Base-by-base conservation (phyloP, 2,888 invertebrate genomes). In the Drosophila recens region DNA sequence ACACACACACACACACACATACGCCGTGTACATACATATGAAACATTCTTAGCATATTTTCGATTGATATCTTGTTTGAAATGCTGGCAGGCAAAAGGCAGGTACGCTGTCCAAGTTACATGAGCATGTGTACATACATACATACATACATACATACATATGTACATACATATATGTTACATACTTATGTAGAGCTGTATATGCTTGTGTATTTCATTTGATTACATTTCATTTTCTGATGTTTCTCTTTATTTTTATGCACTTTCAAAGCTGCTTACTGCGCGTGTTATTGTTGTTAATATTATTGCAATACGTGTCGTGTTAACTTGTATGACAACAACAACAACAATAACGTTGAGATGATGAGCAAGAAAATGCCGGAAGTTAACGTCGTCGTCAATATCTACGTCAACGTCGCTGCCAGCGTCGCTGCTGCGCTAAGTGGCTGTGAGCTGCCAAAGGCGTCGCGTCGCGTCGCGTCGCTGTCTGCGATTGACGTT, bases 341-440 rank as follows among this genome's bases (percentile, higher is more conserved):
- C 33, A 66, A 42, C 17, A 67, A 23, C 17, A 17, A 17, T 1
- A 17, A 49, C 51, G 23, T 38, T 45, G 57, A 65, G 88, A 87
- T 82, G 83, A 79, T 82, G 83, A 79, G 80, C 86, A 68, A 77
- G 72, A 66, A 82, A 78, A 82, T 83, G 88, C 88, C 83, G 89
- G 83, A 88, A 84, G 83, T 77, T 65, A 86, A 75, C 61, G 70
- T 49, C 66, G 61, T 70, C 68, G 67, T 69, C 75, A 72, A 80
- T 84, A 69, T 57, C 17, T 46, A 66, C 66, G 43, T 23, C 30
- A 30, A 8, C 51, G 62, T 61, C 72, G 57, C 58, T 48, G 78
- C 49, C 13, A 30, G 51, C 73, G 62, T 56, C 70, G 54, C 51
- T 57, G 67, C 23, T 48, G 11, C 42, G 72, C 51, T 68, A 68